Conservation (phyloP, 2,888 invertebrate genomes). For the Aporophyla lueneburgensis region DNA sequence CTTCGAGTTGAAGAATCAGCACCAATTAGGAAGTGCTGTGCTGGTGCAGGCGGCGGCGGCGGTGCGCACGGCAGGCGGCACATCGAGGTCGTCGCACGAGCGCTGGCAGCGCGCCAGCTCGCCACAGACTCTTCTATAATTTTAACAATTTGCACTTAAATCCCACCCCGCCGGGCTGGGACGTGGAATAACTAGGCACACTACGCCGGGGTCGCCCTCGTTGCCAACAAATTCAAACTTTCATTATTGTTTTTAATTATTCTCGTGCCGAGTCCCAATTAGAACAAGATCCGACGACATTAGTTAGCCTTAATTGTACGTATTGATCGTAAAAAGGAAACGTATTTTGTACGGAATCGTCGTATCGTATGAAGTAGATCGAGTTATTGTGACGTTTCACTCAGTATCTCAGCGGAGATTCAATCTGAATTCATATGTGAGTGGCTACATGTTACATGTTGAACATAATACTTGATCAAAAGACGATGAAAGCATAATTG, state of each 20-base stretch:
- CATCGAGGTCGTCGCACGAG: conserved; percentile 78
- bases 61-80: conserved; percentile 54
- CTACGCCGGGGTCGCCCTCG: conserved; percentile 24
- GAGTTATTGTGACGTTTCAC: conserved; percentile 24
- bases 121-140: conserved; percentile 78
- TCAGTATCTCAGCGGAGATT: conserved; percentile 36
- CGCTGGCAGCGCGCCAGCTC: conserved; percentile 80
- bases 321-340: conserved; percentile 2
- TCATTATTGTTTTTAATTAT: conserved; percentile 48
- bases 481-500: conserved; percentile 79
- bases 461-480: conserved; percentile 64
- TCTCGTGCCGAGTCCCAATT: conserved; percentile 11
- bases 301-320: neutral
- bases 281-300: neutral
- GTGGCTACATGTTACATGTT: conserved; percentile 56
- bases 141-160: conserved; percentile 80
- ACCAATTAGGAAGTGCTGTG: conserved; percentile 77
- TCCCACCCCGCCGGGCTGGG: conserved; percentile 54
- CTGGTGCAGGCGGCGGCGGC: conserved; percentile 36
- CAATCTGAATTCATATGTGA: conserved; percentile 55
- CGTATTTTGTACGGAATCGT: neutral
- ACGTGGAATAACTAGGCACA: conserved; percentile 47
- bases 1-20: conserved; percentile 71
- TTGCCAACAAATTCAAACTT: conserved; percentile 50
- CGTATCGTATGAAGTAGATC: neutral